phyloP scores from a whole-genome alignment of 2,113 vertebrate species.

The Paratilapia polleni region DNA sequence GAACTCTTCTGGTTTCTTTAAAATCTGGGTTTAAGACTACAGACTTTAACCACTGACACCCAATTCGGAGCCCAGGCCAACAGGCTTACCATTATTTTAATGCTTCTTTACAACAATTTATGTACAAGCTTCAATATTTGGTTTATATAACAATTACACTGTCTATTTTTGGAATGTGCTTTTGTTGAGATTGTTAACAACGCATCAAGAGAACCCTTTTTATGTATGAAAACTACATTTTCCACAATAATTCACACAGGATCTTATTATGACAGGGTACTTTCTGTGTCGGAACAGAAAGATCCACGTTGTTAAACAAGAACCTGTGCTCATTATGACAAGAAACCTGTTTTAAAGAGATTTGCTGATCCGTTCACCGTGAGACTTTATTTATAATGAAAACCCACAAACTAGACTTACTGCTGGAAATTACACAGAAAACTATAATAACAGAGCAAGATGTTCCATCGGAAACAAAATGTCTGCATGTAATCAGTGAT shows the following conservation, averaged over 20 bases:
- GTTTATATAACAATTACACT: not conserved
- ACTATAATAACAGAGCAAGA: not conserved
- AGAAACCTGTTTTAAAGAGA: not conserved
- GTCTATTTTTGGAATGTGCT: constrained; percentile 18
- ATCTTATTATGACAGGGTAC: not conserved
- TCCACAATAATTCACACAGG: not conserved
- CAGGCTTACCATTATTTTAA: not conserved
- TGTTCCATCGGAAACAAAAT: not conserved
- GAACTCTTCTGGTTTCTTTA: not conserved
- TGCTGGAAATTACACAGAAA: not conserved
- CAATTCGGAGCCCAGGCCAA: not conserved
- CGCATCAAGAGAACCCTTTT: not conserved
- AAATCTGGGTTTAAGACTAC: constrained; percentile 10
- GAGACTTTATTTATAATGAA: not conserved
- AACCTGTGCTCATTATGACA: constrained; percentile 5
- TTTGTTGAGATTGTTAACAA: not conserved
- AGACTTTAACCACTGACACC: not conserved
- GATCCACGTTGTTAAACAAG: not conserved
- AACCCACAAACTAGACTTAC: constrained; percentile 1
- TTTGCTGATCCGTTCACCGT: not conserved
- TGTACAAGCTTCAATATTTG: not conserved
- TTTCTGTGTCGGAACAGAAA: not conserved
- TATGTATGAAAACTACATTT: not conserved
- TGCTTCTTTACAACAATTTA: not conserved
- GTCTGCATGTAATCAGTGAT: not conserved